A percentile compares a stretch with the other conserved stretches of the same genome.
Evolutionary conservation across 2,113 vertebrate species (phyloP).

Genomic region (Arenaria interpres): DNA sequence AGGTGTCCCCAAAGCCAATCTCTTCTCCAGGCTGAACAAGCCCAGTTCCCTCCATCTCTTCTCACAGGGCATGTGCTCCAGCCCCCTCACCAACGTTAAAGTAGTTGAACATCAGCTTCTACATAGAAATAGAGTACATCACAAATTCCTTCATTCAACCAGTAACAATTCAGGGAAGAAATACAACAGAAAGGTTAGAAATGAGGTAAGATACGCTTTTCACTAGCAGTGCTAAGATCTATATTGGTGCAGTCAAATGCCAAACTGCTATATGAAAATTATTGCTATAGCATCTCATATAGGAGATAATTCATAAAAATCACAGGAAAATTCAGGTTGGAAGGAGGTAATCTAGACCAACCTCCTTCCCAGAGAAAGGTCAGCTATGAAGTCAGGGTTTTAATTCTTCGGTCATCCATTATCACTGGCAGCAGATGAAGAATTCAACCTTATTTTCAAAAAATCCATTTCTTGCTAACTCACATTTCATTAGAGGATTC

Average conservation of each 20-base stretch:
- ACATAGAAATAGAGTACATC: not conserved
- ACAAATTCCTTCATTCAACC: not conserved
- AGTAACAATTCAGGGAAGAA: not conserved
- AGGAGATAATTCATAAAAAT: not conserved
- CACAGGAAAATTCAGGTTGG: not conserved
- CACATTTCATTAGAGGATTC: constrained; percentile 6
- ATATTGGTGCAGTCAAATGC: not conserved
- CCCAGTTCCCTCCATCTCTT: not conserved
- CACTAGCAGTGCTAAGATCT: not conserved
- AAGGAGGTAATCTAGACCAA: not conserved
- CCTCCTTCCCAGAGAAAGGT: not conserved
- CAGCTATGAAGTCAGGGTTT: not conserved
- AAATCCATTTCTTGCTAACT: not conserved
- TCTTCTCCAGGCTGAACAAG: not conserved
- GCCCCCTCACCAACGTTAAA: not conserved
- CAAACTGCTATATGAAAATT: not conserved
- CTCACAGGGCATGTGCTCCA: not conserved
- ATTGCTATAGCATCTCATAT: not conserved
- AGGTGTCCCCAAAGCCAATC: not conserved
- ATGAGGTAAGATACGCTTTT: not conserved
- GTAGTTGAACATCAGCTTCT: not conserved
- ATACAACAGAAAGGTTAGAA: not conserved
- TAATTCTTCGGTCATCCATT: not conserved
- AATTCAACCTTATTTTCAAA: not conserved
- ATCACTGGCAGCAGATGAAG: not conserved